phyloP scores from a whole-genome alignment of 1,140 invertebrate species.

The Calliphora vicina region DNA sequence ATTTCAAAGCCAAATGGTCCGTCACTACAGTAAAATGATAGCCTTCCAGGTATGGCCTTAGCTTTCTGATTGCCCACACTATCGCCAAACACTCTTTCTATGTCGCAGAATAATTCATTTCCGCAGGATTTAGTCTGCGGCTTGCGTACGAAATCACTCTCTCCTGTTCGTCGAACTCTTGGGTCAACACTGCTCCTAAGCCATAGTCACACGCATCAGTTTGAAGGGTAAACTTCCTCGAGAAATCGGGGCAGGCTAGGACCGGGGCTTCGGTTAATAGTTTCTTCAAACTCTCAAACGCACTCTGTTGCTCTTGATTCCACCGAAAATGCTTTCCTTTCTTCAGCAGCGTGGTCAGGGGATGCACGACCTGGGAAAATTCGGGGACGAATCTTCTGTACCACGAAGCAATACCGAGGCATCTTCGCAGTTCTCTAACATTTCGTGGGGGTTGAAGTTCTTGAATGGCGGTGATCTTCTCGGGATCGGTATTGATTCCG shows the following conservation, averaged over 20 bases:
- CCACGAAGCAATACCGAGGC: slow-evolving; percentile 57
- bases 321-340: background rate
- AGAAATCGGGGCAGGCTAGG: background rate
- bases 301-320: too few species aligned
- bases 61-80: too few species aligned
- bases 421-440: slow-evolving; percentile 40
- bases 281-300: too few species aligned
- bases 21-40: too few species aligned
- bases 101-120: too few species aligned
- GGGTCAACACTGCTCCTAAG: background rate
- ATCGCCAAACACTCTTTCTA: too few species aligned
- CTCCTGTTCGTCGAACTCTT: too few species aligned
- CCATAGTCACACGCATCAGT: slow-evolving; percentile 37
- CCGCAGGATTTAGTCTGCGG: too few species aligned
- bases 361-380: slow-evolving; percentile 49
- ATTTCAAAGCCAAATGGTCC: too few species aligned
- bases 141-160: too few species aligned
- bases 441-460: slow-evolving; percentile 24
- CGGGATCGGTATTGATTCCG: slow-evolving; percentile 39
- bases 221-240: slow-evolving; percentile 33
- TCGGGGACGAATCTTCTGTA: slow-evolving; percentile 57
- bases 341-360: slow-evolving; percentile 45
- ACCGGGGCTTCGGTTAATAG: background rate
- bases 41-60: too few species aligned
- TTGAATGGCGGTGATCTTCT: slow-evolving; percentile 37